A percentile compares a stretch with the other conserved stretches of the same genome.
These are phyloP conservation scores for Corvus cornix DNA, from an alignment of 2,113 vertebrate species.

Conservation along the genomic window DNA sequence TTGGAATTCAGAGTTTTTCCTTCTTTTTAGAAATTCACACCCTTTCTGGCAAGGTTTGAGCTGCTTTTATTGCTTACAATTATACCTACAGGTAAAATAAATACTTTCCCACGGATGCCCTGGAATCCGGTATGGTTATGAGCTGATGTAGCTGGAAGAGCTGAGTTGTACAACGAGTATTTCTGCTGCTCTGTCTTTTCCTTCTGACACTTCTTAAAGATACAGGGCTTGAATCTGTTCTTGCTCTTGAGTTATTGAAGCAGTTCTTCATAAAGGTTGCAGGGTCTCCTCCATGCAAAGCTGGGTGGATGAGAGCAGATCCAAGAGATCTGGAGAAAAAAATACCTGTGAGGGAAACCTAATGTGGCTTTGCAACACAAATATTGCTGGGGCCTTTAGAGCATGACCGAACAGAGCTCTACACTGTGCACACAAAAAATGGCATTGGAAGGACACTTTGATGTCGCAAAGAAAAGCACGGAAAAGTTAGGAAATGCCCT, in stretches of 20 bases:
- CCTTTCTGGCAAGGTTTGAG: constrained; percentile 70
- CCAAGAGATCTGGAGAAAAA: neutral
- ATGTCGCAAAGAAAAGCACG: neutral
- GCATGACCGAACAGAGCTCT: neutral
- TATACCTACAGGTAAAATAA: constrained; percentile 75
- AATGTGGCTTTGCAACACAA: neutral
- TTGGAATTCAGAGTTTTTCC: constrained; percentile 72
- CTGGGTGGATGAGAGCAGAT: neutral
- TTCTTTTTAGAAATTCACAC: constrained; percentile 72
- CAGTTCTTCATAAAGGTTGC: neutral
- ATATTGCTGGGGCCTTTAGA: neutral
- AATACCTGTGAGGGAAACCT: neutral
- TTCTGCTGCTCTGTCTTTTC: constrained; percentile 63
- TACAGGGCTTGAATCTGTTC: neutral
- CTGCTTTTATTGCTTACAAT: constrained; percentile 73
- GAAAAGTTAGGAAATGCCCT: constrained; percentile 39
- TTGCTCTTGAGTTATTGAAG: neutral
- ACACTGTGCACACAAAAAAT: neutral
- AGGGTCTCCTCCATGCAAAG: neutral
- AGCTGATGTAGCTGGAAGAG: constrained; percentile 48
- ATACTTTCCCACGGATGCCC: constrained; percentile 76
- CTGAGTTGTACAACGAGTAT: constrained; percentile 65
- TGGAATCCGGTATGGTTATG: constrained; percentile 55
- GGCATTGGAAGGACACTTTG: neutral
- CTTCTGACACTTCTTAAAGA: constrained; percentile 55